Conservation (phyloP, 2,113 vertebrate genomes). For the Eptesicus fuscus region DNA sequence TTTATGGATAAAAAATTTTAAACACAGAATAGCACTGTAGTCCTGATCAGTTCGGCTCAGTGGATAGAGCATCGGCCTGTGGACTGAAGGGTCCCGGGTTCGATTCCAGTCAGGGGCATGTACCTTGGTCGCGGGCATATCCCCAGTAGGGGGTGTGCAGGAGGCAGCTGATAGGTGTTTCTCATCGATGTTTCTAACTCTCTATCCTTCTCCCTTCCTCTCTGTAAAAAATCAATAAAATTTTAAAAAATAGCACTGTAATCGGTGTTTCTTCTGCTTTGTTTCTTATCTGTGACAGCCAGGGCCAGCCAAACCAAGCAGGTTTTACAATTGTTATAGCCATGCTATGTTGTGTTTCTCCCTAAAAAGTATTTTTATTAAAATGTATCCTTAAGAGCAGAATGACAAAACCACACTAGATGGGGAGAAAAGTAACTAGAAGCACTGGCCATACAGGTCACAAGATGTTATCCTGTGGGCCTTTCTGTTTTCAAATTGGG, state of each 20-base stretch:
- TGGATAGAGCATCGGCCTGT: too few relatives aligned
- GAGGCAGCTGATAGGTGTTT: too few relatives aligned
- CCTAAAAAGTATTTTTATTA: background rate
- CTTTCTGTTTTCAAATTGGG: background rate
- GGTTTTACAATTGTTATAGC: background rate
- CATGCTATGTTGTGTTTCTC: background rate
- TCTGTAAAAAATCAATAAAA: background rate
- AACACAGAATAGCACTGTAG: background rate
- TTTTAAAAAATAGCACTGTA: slow-evolving; percentile 21
- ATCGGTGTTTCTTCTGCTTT: background rate
- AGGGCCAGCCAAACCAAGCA: background rate
- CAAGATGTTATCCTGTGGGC: background rate
- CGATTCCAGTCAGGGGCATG: too few relatives aligned
- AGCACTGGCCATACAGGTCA: background rate
- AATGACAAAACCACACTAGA: background rate
- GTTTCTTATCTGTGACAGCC: background rate
- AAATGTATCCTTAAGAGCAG: background rate
- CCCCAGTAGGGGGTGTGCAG: too few relatives aligned
- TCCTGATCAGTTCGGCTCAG: background rate
- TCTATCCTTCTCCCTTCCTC: too few relatives aligned
- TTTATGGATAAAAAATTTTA: slow-evolving; percentile 28
- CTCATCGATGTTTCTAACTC: too few relatives aligned
- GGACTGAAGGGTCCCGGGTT: too few relatives aligned
- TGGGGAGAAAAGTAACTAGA: background rate
- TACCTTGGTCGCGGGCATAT: too few relatives aligned